Evolutionary conservation across 1,140 invertebrate species (phyloP).

Genomic region (Palaemon carinicauda): DNA sequence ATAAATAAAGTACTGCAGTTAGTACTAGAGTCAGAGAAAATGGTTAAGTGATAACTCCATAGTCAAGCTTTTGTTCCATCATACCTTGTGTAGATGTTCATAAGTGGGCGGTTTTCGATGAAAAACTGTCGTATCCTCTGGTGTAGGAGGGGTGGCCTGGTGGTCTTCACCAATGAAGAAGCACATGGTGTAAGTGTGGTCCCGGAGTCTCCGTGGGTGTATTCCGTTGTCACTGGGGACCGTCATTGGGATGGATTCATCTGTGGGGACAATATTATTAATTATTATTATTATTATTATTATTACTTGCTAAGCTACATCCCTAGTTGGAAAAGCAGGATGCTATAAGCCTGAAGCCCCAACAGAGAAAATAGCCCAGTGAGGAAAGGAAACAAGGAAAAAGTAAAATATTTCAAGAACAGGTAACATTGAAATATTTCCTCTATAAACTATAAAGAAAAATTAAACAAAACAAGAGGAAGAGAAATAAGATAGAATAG

Average conservation of each 20-base stretch:
- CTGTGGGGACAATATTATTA: no score
- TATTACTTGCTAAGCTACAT: background rate
- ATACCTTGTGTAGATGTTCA: slow-evolving; percentile 62
- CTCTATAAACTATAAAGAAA: no score
- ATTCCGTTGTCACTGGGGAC: slow-evolving; percentile 18
- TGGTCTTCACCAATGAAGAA: slow-evolving; percentile 63
- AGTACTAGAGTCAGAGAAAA: no score
- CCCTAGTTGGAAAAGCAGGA: background rate
- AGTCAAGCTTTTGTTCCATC: background rate
- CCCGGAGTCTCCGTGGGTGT: background rate
- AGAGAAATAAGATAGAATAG: no score
- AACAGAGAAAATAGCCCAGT: no score
- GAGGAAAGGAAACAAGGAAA: no score
- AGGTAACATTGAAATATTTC: no score
- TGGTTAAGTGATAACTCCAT: background rate
- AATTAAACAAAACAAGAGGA: no score
- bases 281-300: no score
- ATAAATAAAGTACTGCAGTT: no score
- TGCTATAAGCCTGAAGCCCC: no score
- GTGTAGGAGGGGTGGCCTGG: slow-evolving; percentile 63
- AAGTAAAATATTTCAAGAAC: no score
- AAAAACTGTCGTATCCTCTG: slow-evolving; percentile 62
- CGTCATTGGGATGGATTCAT: slow-evolving; percentile 1
- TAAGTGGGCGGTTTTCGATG: slow-evolving; percentile 62
- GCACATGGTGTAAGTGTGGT: slow-evolving; percentile 63